Evolutionary conservation across 2,797 vertebrate genomes (phyloP).

Genomic region (Amphiprion clarkii): DNA sequence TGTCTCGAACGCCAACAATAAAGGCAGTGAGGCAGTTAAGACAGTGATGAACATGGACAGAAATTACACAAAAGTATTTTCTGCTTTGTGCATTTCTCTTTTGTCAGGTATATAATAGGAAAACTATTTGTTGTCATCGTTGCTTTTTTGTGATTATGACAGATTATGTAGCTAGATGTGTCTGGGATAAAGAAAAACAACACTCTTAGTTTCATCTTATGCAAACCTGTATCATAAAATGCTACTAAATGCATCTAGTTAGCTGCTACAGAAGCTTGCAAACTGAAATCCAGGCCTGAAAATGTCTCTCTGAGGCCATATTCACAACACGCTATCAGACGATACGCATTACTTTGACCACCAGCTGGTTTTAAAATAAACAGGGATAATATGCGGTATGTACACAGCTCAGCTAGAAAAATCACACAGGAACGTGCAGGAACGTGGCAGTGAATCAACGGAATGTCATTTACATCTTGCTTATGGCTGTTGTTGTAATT

Average conservation of each 20-base stretch:
- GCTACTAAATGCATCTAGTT: not conserved
- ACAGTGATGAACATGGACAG: not conserved
- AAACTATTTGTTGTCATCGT: not conserved
- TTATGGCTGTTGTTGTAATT: slow-evolving; percentile 72
- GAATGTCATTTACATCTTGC: slow-evolving; percentile 62
- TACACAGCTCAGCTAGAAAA: slow-evolving; percentile 26
- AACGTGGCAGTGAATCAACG: slow-evolving; percentile 57
- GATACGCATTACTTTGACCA: slow-evolving; percentile 53
- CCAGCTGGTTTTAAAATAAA: slow-evolving; percentile 51
- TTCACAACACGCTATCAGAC: slow-evolving; percentile 19
- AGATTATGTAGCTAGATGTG: slow-evolving; percentile 14
- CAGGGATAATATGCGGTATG: slow-evolving; percentile 47
- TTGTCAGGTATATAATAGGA: not conserved
- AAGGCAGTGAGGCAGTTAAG: not conserved
- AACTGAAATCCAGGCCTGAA: slow-evolving; percentile 11
- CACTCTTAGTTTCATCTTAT: not conserved
- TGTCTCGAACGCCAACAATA: not conserved
- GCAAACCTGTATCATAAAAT: not conserved
- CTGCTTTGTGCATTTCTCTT: slow-evolving; percentile 1
- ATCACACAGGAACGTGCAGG: slow-evolving; percentile 18
- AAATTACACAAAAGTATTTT: not conserved
- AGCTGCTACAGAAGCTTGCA: slow-evolving; percentile 22
- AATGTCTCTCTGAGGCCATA: slow-evolving; percentile 29
- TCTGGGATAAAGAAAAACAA: slow-evolving; percentile 17
- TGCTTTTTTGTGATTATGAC: not conserved